Base-by-base conservation (phyloP, 2,113 vertebrate genomes). In the Laticauda colubrina region DNA sequence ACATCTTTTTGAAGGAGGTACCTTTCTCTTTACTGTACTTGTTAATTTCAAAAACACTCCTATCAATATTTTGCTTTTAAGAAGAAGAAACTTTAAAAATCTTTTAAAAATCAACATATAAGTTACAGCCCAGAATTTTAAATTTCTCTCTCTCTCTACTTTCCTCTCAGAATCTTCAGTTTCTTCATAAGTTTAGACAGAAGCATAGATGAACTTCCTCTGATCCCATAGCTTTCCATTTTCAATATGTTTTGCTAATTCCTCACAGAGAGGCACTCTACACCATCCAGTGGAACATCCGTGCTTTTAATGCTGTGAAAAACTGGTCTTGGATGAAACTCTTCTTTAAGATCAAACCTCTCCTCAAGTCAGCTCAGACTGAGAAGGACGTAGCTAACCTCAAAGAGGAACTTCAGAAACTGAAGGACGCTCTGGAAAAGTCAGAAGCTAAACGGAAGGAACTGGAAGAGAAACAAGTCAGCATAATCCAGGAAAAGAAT, bases 241-340 rank as follows among this genome's bases (percentile, higher is more conserved):
- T 23, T 11, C 51, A 69, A 75, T 57, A 89, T 86, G 29, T 10
- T 86, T 90, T 54, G 23, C 24, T 90, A 54, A 26, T 75, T 59
- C 20, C 90, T 48, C 69, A 69, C 75, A 96, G 96, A 92, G 96
- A 96, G 0, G 90, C 87, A 5, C 93, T 99, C 87, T 98, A 98
- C 94, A 98, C 99, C 93, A 99, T 99, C 94, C 98, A 99, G 96
- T 99, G 98, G 98, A 99, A 99, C 93, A 98, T 99, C 93, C 98
- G 98, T 0, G 98, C 99, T 93, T 99, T 99, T 96, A 99, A 99
- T 0, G 96, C 97, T 0, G 99, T 99, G 92, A 99, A 99, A 95
- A 98, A 99, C 93, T 99, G 99, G 99, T 98, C 98, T 15, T 99
- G 99, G 99, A 99, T 99, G 99, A 99, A 98, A 94, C 98, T 99